A percentile compares a stretch with the other conserved stretches of the same genome.
Conservation (phyloP, 2,113 vertebrate genomes). For the Orycteropus afer region DNA sequence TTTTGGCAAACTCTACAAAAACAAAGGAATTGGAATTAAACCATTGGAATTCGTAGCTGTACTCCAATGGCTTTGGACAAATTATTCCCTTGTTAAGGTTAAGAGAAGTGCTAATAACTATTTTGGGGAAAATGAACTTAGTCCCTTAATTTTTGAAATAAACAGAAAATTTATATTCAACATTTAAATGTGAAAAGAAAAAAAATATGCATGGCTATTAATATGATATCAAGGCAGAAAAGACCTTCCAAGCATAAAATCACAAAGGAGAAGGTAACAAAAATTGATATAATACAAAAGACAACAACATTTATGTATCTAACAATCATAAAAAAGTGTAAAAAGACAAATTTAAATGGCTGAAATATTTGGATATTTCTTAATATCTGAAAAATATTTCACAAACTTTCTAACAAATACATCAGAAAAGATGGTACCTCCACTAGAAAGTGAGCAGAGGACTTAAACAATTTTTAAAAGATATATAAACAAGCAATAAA, state of each 20-base stretch:
- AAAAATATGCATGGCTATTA: not conserved
- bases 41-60: not conserved
- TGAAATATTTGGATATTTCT: not conserved
- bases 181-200: not conserved
- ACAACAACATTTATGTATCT: not conserved
- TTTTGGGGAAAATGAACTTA: not conserved
- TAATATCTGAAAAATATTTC: not conserved
- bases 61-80: not conserved
- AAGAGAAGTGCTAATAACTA: not conserved
- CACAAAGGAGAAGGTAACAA: too few relatives aligned
- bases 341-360: not conserved
- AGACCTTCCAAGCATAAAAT: not conserved
- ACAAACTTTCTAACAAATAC: not conserved
- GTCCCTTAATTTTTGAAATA: not conserved
- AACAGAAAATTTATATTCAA: constrained; percentile 9
- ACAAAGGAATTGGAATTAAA: not conserved
- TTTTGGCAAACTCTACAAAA: not conserved
- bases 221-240: not conserved
- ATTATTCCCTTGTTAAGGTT: not conserved
- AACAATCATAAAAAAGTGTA: not conserved
- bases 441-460: not conserved
- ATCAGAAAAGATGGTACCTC: not conserved
- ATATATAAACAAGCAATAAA: not conserved
- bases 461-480: not conserved
- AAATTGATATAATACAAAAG: too few relatives aligned